Conservation (phyloP, 1,140 invertebrate species). For the Ceratosolen solmsi region DNA sequence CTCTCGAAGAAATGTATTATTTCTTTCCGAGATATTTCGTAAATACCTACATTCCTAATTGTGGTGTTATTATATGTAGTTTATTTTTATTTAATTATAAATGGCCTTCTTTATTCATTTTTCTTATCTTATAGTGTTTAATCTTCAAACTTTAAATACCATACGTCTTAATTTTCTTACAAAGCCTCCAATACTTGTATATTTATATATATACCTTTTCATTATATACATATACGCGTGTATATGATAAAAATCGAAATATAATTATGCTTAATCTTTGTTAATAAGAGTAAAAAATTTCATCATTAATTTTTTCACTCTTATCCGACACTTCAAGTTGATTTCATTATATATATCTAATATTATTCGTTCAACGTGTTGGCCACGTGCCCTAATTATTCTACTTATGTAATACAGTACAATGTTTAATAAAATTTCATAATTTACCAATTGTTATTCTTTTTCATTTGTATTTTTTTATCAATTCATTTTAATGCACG, state of each 20-base stretch:
- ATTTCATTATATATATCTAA: conserved; percentile 60
- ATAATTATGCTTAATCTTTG: conserved; percentile 55
- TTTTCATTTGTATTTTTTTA: not conserved
- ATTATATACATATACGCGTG: conserved; percentile 54
- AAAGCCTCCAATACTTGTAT: conserved; percentile 38
- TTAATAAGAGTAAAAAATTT: conserved; percentile 60
- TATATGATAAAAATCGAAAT: conserved; percentile 57
- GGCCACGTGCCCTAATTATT: conserved; percentile 65
- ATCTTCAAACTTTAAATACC: conserved; percentile 53
- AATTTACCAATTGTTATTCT: conserved; percentile 20
- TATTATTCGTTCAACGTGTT: conserved; percentile 58
- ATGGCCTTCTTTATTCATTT: conserved; percentile 18
- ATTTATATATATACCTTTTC: conserved; percentile 54
- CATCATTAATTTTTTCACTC: conserved; percentile 41
- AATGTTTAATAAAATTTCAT: conserved; percentile 51
- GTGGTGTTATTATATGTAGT: conserved; percentile 43
- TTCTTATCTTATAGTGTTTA: conserved; percentile 46
- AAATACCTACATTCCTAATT: conserved; percentile 37
- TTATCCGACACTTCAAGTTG: conserved; percentile 54
- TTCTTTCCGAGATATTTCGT: conserved; percentile 24
- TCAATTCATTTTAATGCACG: not conserved
- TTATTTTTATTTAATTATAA: conserved; percentile 38
- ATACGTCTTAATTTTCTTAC: conserved; percentile 26
- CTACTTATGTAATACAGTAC: conserved; percentile 67
- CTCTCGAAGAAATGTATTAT: conserved; percentile 30